These are phyloP conservation scores for Cottus gobio DNA, from an alignment of 2,113 vertebrate species.

Conservation along the genomic window DNA sequence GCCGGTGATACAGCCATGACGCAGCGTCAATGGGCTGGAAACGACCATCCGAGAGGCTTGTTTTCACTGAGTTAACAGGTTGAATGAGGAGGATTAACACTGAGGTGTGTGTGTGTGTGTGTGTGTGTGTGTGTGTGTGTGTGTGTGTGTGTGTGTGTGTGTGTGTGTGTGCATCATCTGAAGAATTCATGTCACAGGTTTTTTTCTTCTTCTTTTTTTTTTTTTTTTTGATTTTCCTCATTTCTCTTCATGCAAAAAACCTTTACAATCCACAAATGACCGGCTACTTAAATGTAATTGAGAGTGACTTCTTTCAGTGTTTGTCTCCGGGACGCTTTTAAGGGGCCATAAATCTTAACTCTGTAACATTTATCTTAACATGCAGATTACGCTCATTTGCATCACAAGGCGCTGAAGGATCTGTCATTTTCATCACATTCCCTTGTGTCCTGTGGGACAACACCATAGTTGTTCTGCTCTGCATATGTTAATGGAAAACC, in stretches of 20 bases:
- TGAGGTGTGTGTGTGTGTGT: constrained; percentile 12
- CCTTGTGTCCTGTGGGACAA: constrained; percentile 15
- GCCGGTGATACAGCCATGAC: constrained; percentile 59
- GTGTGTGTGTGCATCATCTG: constrained; percentile 29
- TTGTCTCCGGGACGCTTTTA: not conserved
- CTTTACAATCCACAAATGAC: not conserved
- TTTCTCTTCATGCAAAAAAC: not conserved
- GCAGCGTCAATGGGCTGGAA: constrained; percentile 67
- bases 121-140: too few relatives aligned
- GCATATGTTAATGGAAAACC: constrained; percentile 13
- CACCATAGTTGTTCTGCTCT: constrained; percentile 5
- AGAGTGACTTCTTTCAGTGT: not conserved
- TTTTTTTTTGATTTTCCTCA: constrained; percentile 2
- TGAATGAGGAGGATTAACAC: constrained; percentile 67
- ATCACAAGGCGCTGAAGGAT: constrained; percentile 51
- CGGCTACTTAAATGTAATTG: not conserved
- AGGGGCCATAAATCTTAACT: constrained; percentile 50
- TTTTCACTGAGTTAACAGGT: constrained; percentile 73
- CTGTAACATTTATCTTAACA: constrained; percentile 40
- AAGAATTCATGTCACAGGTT: constrained; percentile 21
- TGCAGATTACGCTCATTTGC: constrained; percentile 57
- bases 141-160: too few relatives aligned
- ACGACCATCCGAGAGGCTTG: constrained; percentile 43
- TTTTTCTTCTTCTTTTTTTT: too few relatives aligned
- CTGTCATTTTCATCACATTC: constrained; percentile 44